These are phyloP conservation scores for Nycticebus coucang DNA, from an alignment of 2,113 vertebrate genomes.

Conservation along the genomic window DNA sequence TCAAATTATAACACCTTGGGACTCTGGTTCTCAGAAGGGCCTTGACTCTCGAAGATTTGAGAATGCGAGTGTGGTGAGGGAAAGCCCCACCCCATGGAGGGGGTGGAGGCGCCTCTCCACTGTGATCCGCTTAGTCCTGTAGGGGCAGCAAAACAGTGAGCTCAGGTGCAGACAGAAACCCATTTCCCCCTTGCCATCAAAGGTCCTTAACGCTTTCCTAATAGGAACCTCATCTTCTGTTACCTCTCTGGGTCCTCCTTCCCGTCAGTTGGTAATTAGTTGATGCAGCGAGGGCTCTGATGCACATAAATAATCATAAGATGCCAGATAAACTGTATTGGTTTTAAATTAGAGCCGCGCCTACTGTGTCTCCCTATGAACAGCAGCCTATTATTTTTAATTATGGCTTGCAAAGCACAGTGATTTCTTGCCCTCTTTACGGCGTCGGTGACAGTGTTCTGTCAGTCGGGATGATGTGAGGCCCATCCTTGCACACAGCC, in stretches of 20 bases:
- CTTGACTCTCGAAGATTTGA: not conserved
- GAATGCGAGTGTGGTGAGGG: accelerated
- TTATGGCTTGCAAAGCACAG: slow-evolving; percentile 79
- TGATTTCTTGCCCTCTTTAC: slow-evolving; percentile 67
- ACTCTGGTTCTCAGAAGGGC: not conserved
- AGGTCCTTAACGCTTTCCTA: slow-evolving; percentile 46
- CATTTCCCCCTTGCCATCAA: not conserved
- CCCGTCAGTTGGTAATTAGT: slow-evolving; percentile 77
- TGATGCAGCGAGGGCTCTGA: slow-evolving; percentile 71
- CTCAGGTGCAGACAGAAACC: slow-evolving; percentile 14
- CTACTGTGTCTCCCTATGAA: slow-evolving; percentile 39
- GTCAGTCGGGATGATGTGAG: slow-evolving; percentile 19
- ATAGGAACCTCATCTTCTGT: slow-evolving; percentile 29
- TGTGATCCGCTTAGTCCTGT: not conserved
- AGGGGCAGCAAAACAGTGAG: not conserved
- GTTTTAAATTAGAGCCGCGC: slow-evolving; percentile 81
- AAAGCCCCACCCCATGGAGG: not conserved
- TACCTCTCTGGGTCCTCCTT: slow-evolving; percentile 69
- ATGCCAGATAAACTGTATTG: slow-evolving; percentile 79
- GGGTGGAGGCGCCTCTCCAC: not conserved
- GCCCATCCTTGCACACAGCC: not conserved
- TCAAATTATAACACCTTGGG: not conserved
- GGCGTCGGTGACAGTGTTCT: slow-evolving; percentile 41
- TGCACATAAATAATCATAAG: slow-evolving; percentile 82
- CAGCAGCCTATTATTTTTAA: slow-evolving; percentile 83